These are phyloP conservation scores for Philotrypesis tridentata DNA, from an alignment of 1,140 invertebrate species.

Conservation along the genomic window DNA sequence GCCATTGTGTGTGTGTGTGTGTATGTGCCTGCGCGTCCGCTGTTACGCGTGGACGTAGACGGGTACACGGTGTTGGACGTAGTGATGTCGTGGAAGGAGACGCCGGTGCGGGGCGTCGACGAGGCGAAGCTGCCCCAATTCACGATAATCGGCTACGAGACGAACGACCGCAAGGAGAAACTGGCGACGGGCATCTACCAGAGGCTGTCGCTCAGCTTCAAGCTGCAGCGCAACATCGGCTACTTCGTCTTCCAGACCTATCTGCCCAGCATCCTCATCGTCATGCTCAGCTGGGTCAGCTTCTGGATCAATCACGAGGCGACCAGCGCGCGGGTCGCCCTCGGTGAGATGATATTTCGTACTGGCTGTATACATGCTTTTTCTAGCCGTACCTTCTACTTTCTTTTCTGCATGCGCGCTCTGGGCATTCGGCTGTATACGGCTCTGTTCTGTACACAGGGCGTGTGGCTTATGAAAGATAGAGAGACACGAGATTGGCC, in stretches of 20 bases:
- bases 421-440: too few relatives aligned
- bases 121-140: slow-evolving; percentile 97
- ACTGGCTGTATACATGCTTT: neutral
- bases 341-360: slow-evolving; percentile 75
- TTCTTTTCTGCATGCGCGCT: too few relatives aligned
- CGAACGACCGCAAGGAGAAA: slow-evolving; percentile 91
- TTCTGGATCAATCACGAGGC: slow-evolving; percentile 92
- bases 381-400: neutral
- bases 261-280: slow-evolving; percentile 87
- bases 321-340: slow-evolving; percentile 84
- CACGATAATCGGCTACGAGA: slow-evolving; percentile 94
- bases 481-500: neutral
- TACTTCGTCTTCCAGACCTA: slow-evolving; percentile 91
- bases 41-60: too few relatives aligned
- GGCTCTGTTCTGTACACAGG: too few relatives aligned
- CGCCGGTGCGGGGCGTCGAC: slow-evolving; percentile 92
- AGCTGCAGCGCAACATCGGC: slow-evolving; percentile 84
- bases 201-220: slow-evolving; percentile 88
- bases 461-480: neutral
- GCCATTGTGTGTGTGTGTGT: neutral
- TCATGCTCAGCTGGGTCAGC: slow-evolving; percentile 91
- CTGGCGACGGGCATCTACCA: slow-evolving; percentile 95
- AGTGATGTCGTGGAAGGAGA: slow-evolving; percentile 97
- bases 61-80: slow-evolving; percentile 97
- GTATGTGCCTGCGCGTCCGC: neutral